These are phyloP conservation scores for Mormyrus hasselquistii DNA, from an alignment of 2,797 vertebrate genomes.

Conservation along the genomic window DNA sequence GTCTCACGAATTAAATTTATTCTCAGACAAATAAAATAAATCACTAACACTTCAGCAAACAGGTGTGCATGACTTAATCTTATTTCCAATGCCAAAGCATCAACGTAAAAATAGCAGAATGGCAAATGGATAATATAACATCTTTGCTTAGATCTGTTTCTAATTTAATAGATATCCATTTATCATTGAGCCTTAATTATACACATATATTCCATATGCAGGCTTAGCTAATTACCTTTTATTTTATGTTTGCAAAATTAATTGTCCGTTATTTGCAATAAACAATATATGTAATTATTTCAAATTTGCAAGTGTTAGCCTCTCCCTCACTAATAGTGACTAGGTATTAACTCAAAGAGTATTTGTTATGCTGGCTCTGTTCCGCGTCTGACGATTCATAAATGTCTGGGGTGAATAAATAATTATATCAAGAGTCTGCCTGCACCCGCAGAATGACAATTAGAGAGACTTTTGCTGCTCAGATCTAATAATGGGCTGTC, in stretches of 20 bases:
- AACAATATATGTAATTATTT: not conserved
- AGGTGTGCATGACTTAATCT: not conserved
- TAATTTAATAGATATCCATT: not conserved
- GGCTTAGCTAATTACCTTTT: not conserved
- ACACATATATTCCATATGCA: not conserved
- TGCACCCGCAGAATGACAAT: not conserved
- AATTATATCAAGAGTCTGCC: not conserved
- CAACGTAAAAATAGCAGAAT: not conserved
- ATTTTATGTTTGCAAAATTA: not conserved
- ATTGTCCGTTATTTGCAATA: not conserved
- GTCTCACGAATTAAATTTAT: not conserved
- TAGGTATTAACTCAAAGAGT: not conserved
- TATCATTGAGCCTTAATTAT: not conserved
- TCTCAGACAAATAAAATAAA: not conserved
- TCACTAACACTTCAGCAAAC: not conserved
- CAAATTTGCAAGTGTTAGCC: not conserved
- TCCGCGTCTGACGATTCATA: not conserved
- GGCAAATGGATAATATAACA: not conserved
- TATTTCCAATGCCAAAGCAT: not conserved
- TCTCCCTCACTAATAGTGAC: not conserved
- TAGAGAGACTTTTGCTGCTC: not conserved
- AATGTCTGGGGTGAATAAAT: slow-evolving; percentile 1
- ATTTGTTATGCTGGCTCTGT: not conserved
- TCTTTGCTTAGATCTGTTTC: not conserved
- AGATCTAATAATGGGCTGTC: not conserved